Percentiles rank a stretch among this genome's conserved stretches.
These are phyloP conservation scores for Lutjanus campechanus DNA, from an alignment of 2,797 vertebrate genomes.

Conservation along the genomic window DNA sequence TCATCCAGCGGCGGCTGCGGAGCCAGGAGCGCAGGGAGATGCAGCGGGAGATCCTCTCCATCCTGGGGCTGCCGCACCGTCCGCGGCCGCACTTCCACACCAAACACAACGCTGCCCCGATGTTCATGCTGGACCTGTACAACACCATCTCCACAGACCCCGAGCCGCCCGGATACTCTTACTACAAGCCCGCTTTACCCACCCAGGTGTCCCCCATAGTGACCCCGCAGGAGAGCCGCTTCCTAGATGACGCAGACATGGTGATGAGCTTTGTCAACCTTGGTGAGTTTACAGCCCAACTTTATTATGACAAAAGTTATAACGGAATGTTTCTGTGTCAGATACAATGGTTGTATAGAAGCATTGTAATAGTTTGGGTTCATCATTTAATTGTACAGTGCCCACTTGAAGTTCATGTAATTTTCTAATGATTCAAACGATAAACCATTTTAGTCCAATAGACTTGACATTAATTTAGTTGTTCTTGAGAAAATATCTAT, in stretches of 20 bases:
- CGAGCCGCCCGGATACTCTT: conserved; percentile 85
- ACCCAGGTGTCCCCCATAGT: conserved; percentile 88
- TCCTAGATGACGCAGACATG: conserved; percentile 96
- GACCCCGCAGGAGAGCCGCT: conserved; percentile 92
- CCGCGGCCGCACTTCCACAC: conserved; percentile 92
- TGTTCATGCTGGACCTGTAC: conserved; percentile 98
- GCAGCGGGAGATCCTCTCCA: conserved; percentile 98
- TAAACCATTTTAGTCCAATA: too few species aligned
- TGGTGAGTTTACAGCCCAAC: conserved; percentile 83
- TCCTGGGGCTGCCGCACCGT: conserved; percentile 95
- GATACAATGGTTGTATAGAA: not conserved
- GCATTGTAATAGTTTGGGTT: too few species aligned
- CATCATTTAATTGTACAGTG: too few species aligned
- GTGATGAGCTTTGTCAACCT: conserved; percentile 98
- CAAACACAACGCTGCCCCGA: conserved; percentile 94
- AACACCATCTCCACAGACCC: conserved; percentile 90
- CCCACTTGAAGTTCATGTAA: not conserved
- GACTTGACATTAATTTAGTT: too few species aligned
- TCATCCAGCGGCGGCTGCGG: conserved; percentile 94
- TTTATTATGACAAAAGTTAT: not conserved
- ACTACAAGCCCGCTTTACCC: conserved; percentile 88
- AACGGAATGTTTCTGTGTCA: not conserved
- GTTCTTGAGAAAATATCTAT: too few species aligned
- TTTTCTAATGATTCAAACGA: too few species aligned
- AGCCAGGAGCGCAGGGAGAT: conserved; percentile 96